These are phyloP conservation scores for Chitala chitala DNA, from an alignment of 2,113 vertebrate genomes.

Conservation along the genomic window DNA sequence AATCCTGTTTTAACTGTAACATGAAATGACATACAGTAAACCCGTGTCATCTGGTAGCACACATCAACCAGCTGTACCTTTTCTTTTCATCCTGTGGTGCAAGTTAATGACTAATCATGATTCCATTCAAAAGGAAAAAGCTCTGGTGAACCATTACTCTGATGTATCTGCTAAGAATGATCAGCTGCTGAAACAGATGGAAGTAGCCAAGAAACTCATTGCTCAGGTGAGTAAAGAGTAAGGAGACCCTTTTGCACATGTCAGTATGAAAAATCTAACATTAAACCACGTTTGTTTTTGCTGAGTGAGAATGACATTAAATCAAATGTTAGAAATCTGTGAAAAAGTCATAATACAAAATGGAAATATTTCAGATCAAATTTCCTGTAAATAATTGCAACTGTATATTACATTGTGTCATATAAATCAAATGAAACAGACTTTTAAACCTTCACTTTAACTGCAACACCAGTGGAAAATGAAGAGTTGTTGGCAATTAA, in stretches of 20 bases:
- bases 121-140: slow-evolving; percentile 66
- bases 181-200: slow-evolving; percentile 71
- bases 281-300: background rate
- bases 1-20: background rate
- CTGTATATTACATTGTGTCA: slow-evolving; percentile 3
- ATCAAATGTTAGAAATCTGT: background rate
- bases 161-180: slow-evolving; percentile 69
- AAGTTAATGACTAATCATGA: background rate
- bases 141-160: slow-evolving; percentile 65
- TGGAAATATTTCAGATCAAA: background rate
- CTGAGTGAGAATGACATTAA: background rate
- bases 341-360: background rate
- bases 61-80: no score
- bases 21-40: background rate
- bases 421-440: background rate
- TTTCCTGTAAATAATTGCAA: no score
- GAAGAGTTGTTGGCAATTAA: no score
- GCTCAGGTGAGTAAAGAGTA: slow-evolving; percentile 64
- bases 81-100: background rate
- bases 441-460: background rate
- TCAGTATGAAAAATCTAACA: background rate
- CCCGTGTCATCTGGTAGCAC: no score
- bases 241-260: background rate
- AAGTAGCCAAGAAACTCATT: slow-evolving; percentile 68
- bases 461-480: no score